Evolutionary conservation across 2,888 invertebrate species (phyloP).

Genomic region (Nomada flava): DNA sequence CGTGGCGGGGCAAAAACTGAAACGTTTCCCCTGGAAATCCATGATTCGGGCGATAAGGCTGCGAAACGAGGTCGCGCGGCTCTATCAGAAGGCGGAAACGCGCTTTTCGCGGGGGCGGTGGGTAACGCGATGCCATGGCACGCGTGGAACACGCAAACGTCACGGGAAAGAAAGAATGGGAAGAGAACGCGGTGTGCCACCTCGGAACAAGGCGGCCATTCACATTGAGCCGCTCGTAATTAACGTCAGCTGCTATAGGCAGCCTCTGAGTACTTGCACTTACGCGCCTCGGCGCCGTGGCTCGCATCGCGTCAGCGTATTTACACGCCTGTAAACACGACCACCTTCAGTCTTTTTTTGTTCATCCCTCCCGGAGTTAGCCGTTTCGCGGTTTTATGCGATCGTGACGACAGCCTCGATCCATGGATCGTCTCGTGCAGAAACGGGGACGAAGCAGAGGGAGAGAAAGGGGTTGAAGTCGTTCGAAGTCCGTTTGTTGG

Average conservation of each 20-base stretch:
- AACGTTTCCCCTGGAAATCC: constrained; percentile 32
- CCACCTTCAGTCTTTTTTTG: background rate
- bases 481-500: constrained; percentile 1
- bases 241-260: constrained; percentile 81
- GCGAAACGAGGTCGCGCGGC: constrained; percentile 71
- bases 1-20: constrained; percentile 40
- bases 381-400: constrained; percentile 2
- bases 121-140: constrained; percentile 38
- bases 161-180: constrained; percentile 57
- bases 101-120: constrained; percentile 30
- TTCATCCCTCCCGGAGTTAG: background rate
- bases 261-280: constrained; percentile 76
- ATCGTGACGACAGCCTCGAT: constrained; percentile 20
- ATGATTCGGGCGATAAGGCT: constrained; percentile 51
- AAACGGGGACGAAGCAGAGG: background rate
- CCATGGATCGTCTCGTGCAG: constrained; percentile 6
- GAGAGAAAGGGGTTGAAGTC: background rate
- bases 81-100: constrained; percentile 51
- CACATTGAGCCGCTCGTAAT: constrained; percentile 79
- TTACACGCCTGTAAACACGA: constrained; percentile 44
- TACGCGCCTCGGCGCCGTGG: constrained; percentile 75
- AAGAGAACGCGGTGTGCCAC: constrained; percentile 75
- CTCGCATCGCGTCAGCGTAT: constrained; percentile 31
- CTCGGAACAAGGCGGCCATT: constrained; percentile 82
- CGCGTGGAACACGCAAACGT: constrained; percentile 39